These are phyloP conservation scores for Corythornis vintsioides DNA, from an alignment of 2,113 vertebrate genomes.

Conservation along the genomic window DNA sequence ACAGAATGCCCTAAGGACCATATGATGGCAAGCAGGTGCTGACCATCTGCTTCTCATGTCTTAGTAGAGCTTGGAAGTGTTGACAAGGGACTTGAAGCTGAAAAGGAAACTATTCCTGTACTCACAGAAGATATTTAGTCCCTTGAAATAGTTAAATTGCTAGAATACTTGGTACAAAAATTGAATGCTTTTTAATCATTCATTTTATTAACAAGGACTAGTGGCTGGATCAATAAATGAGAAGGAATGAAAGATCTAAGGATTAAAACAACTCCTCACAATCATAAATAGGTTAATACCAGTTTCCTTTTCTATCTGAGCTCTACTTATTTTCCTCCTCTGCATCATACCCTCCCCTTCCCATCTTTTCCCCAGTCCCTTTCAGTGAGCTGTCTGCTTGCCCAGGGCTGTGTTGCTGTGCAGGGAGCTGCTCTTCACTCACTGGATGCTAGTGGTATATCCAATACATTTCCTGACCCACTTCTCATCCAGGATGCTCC, in stretches of 20 bases:
- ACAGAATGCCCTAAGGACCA: neutral
- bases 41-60: conserved; percentile 42
- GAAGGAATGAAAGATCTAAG: neutral
- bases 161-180: neutral
- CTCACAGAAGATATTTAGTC: neutral
- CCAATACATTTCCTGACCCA: neutral
- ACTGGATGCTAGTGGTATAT: neutral
- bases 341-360: neutral
- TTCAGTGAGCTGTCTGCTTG: neutral
- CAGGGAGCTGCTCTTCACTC: neutral
- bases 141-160: neutral
- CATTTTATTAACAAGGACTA: neutral
- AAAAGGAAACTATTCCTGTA: neutral
- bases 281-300: neutral
- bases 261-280: neutral
- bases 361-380: neutral
- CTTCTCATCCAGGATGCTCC: neutral
- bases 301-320: neutral
- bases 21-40: conserved; percentile 21
- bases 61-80: neutral
- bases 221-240: neutral
- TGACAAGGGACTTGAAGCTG: neutral
- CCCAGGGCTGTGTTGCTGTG: neutral
- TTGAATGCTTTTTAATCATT: neutral
- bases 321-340: neutral